Base-by-base conservation (phyloP, 2,113 vertebrate species). In the Grus americana region DNA sequence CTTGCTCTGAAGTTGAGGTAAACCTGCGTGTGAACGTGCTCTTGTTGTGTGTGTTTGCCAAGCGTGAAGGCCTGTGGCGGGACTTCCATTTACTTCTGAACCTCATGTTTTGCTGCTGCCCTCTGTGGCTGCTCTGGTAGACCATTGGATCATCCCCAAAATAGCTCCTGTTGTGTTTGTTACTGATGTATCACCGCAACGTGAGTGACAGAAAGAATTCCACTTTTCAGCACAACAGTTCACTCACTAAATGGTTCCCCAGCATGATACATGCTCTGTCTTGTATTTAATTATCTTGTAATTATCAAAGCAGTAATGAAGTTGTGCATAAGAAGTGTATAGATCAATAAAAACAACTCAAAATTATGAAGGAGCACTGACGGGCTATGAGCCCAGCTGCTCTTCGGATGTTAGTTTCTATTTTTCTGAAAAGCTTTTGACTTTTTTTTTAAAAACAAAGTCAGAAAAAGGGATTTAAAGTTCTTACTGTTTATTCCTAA, bases 261-360 rank as follows among this genome's bases (percentile, higher is more conserved):
- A 92, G 84, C 68, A 75, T 74, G 85, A 93, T 96, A 71, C 94
- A 68, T 91, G 95, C 79, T 90, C 92, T 92, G 87, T 97, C 95
- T 97, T 97, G 89, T 96, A 79, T 95, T 93, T 94, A 95, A 96
- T 97, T 94, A 93, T 95, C 79, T 96, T 92, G 49, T 86, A 96
- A 92, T 97, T 97, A 96, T 94, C 66, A 90, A 94, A 93, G 66
- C 61, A 85, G 36, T 95, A 96, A 92, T 87, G 66, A 86, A 94
- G 80, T 91, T 95, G 46, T 95, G 90, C 83, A 79, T 93, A 72
- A 93, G 76, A 92, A 94, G 38, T 55, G 52, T 85, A 73, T 66
- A 52, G 92, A 95, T 96, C 95, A 81, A 92, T 96, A 94, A 92
- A 96, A 96, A 84, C 76, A 85, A 62, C 72, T 79, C 32, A 93